These are phyloP conservation scores for Vollenhovia emeryi DNA, from an alignment of 1,140 invertebrate species.

Conservation along the genomic window DNA sequence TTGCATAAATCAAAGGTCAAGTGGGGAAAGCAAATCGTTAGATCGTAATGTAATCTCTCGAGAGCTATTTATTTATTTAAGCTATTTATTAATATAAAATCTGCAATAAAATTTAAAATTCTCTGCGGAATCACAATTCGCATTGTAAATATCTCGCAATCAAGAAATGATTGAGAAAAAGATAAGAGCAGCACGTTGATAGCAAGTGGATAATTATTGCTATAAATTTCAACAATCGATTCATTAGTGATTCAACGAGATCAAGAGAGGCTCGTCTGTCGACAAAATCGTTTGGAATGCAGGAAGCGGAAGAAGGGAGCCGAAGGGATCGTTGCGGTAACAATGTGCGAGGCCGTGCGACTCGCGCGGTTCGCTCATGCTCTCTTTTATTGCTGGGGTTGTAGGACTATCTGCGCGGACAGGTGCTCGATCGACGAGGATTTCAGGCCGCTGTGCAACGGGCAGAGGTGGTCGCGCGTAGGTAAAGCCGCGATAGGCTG, in stretches of 20 bases:
- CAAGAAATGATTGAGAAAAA: neutral
- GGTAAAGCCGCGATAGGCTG: constrained; percentile 19
- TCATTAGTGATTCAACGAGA: constrained; percentile 24
- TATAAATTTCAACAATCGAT: constrained; percentile 11
- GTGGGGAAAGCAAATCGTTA: constrained; percentile 11
- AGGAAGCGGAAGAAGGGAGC: constrained; percentile 28
- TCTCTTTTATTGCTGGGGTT: constrained; percentile 61
- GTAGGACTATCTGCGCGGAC: constrained; percentile 63
- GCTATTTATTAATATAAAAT: neutral
- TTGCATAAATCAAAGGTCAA: constrained; percentile 21
- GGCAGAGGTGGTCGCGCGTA: constrained; percentile 20
- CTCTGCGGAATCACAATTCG: neutral
- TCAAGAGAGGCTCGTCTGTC: neutral
- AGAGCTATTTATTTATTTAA: too few relatives aligned
- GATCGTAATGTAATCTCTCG: neutral
- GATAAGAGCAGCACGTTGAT: neutral
- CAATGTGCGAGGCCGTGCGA: constrained; percentile 56
- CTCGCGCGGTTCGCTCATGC: constrained; percentile 40
- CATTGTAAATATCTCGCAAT: neutral
- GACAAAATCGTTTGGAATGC: constrained; percentile 32
- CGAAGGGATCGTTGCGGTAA: constrained; percentile 31
- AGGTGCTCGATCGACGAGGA: constrained; percentile 66
- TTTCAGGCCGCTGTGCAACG: constrained; percentile 45
- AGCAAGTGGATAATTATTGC: neutral
- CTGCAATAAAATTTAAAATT: neutral